Conservation (phyloP, 2,888 invertebrate species). For the Agrochola lychnidis region DNA sequence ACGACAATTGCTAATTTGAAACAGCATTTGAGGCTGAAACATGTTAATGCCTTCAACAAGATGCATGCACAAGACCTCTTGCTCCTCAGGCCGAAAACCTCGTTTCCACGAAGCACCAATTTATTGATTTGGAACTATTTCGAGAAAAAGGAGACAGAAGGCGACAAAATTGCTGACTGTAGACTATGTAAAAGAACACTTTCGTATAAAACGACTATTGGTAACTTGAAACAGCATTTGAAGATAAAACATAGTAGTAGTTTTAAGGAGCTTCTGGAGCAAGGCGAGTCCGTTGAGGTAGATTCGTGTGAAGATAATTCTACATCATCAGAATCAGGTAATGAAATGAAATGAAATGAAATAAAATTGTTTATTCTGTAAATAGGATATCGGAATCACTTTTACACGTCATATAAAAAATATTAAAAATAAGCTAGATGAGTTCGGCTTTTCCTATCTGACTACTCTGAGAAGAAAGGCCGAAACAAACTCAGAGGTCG, state of each 20-base stretch:
- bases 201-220: conserved; percentile 28
- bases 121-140: conserved; percentile 27
- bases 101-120: background rate
- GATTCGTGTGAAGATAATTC: conserved; percentile 8
- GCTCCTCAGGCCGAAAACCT: fast-evolving
- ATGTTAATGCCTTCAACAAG: background rate
- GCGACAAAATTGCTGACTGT: background rate
- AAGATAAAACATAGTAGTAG: background rate
- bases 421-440: no score
- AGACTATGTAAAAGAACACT: conserved; percentile 16
- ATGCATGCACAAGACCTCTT: no score
- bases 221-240: conserved; percentile 32
- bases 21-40: conserved; percentile 22
- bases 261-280: conserved; percentile 11
- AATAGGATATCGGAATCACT: no score
- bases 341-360: no score
- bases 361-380: no score
- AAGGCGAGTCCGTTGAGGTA: background rate
- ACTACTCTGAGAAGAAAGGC: no score
- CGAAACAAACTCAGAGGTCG: no score
- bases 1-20: conserved; percentile 13
- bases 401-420: no score
- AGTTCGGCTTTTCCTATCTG: no score
- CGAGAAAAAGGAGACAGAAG: background rate
- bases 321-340: conserved; percentile 27